Base-by-base conservation (phyloP, 2,797 vertebrate genomes). In the Trachurus trachurus region DNA sequence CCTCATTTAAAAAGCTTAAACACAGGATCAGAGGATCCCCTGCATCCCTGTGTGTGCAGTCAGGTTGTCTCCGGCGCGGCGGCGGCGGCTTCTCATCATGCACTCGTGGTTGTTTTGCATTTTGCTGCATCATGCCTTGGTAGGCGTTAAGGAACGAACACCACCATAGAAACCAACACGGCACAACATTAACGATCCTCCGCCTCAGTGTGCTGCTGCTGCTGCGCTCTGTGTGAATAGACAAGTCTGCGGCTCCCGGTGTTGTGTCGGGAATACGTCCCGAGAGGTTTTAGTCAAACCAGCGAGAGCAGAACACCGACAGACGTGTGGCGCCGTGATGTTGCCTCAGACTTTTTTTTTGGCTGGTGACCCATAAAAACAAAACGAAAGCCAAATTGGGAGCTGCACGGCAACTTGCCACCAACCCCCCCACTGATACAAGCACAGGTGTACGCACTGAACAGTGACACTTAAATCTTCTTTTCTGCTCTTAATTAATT, bases 381-480 rank as follows among this genome's bases (percentile, higher is more conserved):
- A 65, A 80, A 84, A 76, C 19, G 0, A 76, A 70, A 13, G 72
- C 60, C 76, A 82, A 83, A 79, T 69, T 84, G 60, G 78, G 78
- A 62, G 77, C 39, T 56, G 57, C 39, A 59, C 9, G 72, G 37
- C 69, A 59, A 59, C 70, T 47, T 26, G 26, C 26, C 26, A 26
- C 26, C 26, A 1, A 26, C 26, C 26, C 26, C 26, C 26, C 26
- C 26, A 26, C 26, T 50, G 70, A 66, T 63, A 64, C 47, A 37
- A 73, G 73, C 68, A 15, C 86, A 91, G 89, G 85, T 91, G 80
- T 75, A 60, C 0, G n/a, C 75, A 70, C 68, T 83, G 84, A 90
- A 66, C 77, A 60, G 75, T 84, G 82, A 91, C 70, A 70, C 67
- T 57, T 57, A 12, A 65, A 54, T 59, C 39, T 76, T 66, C 62